These are phyloP conservation scores for Trichacis sp. DNA, from an alignment of 2,888 invertebrate genomes.

Conservation along the genomic window DNA sequence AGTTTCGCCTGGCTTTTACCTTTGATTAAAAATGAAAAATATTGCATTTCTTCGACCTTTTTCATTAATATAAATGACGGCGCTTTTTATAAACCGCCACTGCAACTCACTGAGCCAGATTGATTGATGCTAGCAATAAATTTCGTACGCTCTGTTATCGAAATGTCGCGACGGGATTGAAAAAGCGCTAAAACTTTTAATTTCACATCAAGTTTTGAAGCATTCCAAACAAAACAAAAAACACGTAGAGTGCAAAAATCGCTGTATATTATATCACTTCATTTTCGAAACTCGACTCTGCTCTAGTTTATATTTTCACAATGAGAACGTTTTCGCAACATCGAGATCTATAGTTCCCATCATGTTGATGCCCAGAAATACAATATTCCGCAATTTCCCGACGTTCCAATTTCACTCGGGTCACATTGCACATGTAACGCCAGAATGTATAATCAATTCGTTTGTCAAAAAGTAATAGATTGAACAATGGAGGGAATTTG, in stretches of 20 bases:
- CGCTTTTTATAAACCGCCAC: neutral
- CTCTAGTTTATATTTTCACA: neutral
- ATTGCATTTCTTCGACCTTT: neutral
- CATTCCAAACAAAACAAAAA: too few species aligned
- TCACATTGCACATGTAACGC: too few species aligned
- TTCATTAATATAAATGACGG: neutral
- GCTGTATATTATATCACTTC: too few species aligned
- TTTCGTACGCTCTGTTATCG: neutral
- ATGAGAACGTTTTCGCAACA: neutral
- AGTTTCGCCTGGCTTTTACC: neutral
- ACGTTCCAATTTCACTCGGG: too few species aligned
- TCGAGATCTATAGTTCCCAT: too few species aligned
- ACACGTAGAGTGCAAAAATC: too few species aligned
- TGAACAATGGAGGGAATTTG: too few species aligned
- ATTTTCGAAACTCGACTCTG: slow-evolving; percentile 2
- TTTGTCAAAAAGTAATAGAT: too few species aligned
- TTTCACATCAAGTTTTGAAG: neutral
- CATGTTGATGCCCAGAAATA: too few species aligned
- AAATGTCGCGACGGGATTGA: neutral
- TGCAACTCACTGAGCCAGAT: neutral
- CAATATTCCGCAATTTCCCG: too few species aligned
- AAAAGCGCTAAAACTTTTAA: neutral
- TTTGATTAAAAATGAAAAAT: neutral
- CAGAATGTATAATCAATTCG: too few species aligned
- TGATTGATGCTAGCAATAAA: neutral